These are phyloP conservation scores for Pristionchus mayeri DNA, from an alignment of 2,888 invertebrate species.

Conservation along the genomic window DNA sequence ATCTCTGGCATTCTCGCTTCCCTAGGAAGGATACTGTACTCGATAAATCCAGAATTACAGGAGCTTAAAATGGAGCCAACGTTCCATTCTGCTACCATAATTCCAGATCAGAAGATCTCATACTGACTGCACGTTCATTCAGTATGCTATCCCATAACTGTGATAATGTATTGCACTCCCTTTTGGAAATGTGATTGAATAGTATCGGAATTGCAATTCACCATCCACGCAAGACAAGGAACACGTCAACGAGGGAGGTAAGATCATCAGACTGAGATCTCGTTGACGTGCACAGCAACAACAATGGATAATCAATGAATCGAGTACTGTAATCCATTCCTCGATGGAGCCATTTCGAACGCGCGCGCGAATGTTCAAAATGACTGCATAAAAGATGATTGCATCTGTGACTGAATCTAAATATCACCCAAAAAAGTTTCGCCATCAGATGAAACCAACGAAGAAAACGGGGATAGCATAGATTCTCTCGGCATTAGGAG, in stretches of 20 bases:
- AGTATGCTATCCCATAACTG: slow-evolving; percentile 10
- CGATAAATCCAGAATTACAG: slow-evolving; percentile 22
- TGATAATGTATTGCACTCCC: not conserved
- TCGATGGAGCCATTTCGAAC: slow-evolving; percentile 41
- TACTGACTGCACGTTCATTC: not conserved
- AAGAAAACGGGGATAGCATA: slow-evolving; percentile 35
- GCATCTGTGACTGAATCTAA: not conserved
- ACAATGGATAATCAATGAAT: slow-evolving; percentile 46
- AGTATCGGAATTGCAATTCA: not conserved
- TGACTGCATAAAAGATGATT: slow-evolving; percentile 21
- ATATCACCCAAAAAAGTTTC: slow-evolving; percentile 1
- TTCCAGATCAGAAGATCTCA: not conserved
- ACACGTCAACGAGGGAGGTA: slow-evolving; percentile 9
- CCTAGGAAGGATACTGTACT: slow-evolving; percentile 6
- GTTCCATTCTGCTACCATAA: not conserved
- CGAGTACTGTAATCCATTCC: slow-evolving; percentile 34
- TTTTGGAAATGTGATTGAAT: not conserved
- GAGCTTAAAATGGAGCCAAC: not conserved
- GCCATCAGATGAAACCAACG: slow-evolving; percentile 31
- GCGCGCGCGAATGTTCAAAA: slow-evolving; percentile 39
- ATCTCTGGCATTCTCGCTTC: slow-evolving; percentile 23
- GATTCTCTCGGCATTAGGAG: not conserved
- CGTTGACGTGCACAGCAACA: slow-evolving; percentile 22
- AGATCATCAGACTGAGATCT: not conserved
- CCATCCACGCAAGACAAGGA: not conserved